phyloP scores from a whole-genome alignment of 2,888 invertebrate genomes.

The Polyommatus iphigenia region DNA sequence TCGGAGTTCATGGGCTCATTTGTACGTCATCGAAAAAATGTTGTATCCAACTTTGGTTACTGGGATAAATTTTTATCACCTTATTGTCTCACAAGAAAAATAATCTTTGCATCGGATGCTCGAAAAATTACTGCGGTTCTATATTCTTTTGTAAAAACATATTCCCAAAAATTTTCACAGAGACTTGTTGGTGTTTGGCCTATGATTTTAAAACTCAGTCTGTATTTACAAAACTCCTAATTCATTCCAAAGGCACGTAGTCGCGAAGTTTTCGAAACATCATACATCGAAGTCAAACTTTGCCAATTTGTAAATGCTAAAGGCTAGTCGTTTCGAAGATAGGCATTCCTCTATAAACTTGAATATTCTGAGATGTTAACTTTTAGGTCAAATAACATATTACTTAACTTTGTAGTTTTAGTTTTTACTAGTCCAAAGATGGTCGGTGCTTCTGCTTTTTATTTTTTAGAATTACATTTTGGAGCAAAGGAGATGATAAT shows the following conservation, averaged over 20 bases:
- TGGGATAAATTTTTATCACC: too few relatives aligned
- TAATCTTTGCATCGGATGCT: too few relatives aligned
- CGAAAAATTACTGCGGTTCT: too few relatives aligned
- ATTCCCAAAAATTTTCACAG: too few relatives aligned
- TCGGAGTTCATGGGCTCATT: too few relatives aligned
- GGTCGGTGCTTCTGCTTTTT: background rate
- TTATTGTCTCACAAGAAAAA: too few relatives aligned
- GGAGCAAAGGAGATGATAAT: too few relatives aligned
- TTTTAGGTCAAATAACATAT: background rate
- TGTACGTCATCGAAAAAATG: too few relatives aligned
- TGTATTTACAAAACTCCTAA: background rate
- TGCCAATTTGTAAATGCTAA: conserved; percentile 14
- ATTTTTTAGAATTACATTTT: too few relatives aligned
- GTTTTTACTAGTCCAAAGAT: background rate
- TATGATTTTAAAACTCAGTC: background rate
- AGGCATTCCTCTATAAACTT: background rate
- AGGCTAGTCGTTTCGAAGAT: background rate
- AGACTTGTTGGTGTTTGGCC: background rate
- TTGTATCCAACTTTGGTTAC: too few relatives aligned
- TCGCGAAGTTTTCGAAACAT: background rate
- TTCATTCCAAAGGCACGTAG: background rate
- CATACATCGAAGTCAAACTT: conserved; percentile 11
- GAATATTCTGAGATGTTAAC: background rate
- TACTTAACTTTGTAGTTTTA: background rate
- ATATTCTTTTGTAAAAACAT: too few relatives aligned